These are phyloP conservation scores for Salticus scenicus DNA, from an alignment of 2,888 invertebrate species.

Conservation along the genomic window DNA sequence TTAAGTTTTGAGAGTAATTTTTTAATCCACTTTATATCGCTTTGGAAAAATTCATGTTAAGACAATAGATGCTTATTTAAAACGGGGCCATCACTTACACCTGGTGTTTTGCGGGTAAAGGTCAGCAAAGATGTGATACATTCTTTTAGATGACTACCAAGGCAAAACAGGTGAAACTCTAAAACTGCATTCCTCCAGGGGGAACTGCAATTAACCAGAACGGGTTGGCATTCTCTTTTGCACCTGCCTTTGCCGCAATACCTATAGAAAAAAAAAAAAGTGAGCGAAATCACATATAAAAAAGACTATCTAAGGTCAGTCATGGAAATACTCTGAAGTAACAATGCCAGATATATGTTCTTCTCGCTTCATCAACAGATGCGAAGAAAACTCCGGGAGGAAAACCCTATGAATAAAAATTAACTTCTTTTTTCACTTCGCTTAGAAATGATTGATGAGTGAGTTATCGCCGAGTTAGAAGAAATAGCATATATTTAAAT, in stretches of 20 bases:
- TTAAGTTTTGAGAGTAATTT: neutral
- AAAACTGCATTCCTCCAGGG: conserved; percentile 46
- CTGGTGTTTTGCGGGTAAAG: conserved; percentile 54
- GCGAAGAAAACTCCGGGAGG: too few species aligned
- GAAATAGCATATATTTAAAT: too few species aligned
- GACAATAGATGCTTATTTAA: conserved; percentile 50
- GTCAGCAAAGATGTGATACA: conserved; percentile 36
- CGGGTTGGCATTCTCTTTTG: conserved; percentile 59
- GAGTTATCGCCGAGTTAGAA: too few species aligned
- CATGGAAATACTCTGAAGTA: neutral
- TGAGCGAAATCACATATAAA: neutral
- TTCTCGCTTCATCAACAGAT: too few species aligned
- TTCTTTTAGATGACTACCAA: conserved; percentile 29
- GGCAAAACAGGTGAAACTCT: conserved; percentile 62
- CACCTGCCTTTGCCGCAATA: conserved; percentile 52
- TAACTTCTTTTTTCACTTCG: too few species aligned
- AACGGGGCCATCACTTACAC: conserved; percentile 40
- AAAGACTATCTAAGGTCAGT: neutral
- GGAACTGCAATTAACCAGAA: conserved; percentile 58
- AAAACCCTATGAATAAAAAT: too few species aligned
- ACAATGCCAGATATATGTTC: neutral
- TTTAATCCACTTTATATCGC: conserved; percentile 30
- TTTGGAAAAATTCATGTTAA: conserved; percentile 14
- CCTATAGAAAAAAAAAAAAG: neutral
- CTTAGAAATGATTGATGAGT: too few species aligned